These are phyloP conservation scores for Centroberyx gerrardi DNA, from an alignment of 2,797 vertebrate species.

Conservation along the genomic window DNA sequence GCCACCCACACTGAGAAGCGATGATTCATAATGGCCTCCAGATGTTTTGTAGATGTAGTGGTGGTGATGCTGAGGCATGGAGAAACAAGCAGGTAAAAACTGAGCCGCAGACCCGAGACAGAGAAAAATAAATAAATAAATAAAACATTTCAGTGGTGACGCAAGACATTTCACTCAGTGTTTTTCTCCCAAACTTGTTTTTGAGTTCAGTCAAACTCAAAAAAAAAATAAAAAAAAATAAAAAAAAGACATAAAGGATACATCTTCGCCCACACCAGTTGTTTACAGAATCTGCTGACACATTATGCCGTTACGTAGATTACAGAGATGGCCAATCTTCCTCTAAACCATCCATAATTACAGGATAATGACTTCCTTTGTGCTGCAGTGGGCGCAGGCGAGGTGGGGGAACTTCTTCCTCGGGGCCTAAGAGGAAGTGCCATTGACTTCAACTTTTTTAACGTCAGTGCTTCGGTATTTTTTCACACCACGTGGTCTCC, in stretches of 20 bases:
- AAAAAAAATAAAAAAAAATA: too few species aligned
- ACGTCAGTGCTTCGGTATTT: neutral
- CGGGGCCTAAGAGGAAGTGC: constrained; percentile 51
- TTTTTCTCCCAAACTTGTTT: constrained; percentile 4
- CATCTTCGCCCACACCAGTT: constrained; percentile 8
- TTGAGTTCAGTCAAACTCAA: too few species aligned
- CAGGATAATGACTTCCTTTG: constrained; percentile 75
- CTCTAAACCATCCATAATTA: constrained; percentile 67
- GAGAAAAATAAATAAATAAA: too few species aligned
- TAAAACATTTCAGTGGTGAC: neutral
- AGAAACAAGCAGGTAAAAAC: constrained; percentile 64
- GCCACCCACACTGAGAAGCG: constrained; percentile 74
- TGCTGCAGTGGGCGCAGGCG: constrained; percentile 37
- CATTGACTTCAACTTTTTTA: constrained; percentile 20
- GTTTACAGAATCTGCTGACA: constrained; percentile 43
- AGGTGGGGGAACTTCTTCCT: constrained; percentile 49
- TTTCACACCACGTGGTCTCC: neutral
- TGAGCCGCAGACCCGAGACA: neutral
- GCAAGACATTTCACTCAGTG: constrained; percentile 4
- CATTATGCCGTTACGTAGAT: constrained; percentile 57
- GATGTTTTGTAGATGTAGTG: constrained; percentile 62
- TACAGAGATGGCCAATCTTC: constrained; percentile 64
- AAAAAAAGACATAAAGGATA: neutral
- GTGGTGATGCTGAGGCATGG: constrained; percentile 46
- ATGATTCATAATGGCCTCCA: constrained; percentile 75